A percentile compares a stretch with the other conserved stretches of the same genome.
Evolutionary conservation across 2,113 vertebrate species (phyloP).

Genomic region (Coptodon rendalli): DNA sequence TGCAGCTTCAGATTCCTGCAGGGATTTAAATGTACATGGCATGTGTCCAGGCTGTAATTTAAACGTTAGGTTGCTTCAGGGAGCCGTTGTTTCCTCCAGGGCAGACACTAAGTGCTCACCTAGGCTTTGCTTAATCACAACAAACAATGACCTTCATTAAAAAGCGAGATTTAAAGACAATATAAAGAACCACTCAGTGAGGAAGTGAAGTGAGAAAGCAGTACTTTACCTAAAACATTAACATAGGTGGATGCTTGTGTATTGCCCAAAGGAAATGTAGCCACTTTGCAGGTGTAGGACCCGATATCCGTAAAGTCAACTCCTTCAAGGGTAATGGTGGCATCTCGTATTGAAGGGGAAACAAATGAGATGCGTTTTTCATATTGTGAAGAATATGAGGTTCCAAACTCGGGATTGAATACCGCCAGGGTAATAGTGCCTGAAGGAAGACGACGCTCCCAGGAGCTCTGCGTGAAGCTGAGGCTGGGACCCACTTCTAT

Average conservation of each 20-base stretch:
- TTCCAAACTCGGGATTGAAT: slow-evolving; percentile 87
- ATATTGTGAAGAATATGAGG: slow-evolving; percentile 81
- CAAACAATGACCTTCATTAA: neutral
- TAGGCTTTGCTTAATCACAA: slow-evolving; percentile 4
- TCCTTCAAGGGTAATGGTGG: slow-evolving; percentile 83
- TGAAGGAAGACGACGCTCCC: slow-evolving; percentile 84
- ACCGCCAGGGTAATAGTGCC: slow-evolving; percentile 85
- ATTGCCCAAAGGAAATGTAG: slow-evolving; percentile 92
- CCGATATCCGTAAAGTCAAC: slow-evolving; percentile 81
- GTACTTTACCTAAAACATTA: slow-evolving; percentile 87
- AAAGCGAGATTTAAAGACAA: neutral
- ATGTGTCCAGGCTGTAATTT: slow-evolving; percentile 17
- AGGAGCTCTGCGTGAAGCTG: slow-evolving; percentile 90
- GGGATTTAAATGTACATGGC: neutral
- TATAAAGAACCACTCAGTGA: neutral
- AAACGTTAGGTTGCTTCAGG: slow-evolving; percentile 1
- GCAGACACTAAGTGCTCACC: neutral
- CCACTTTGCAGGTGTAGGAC: slow-evolving; percentile 90
- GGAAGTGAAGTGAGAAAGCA: neutral
- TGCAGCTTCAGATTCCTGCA: neutral
- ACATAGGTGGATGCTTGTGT: slow-evolving; percentile 81
- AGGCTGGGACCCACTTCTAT: slow-evolving; percentile 82
- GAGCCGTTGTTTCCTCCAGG: neutral
- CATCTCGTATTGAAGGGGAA: slow-evolving; percentile 83
- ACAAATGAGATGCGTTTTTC: slow-evolving; percentile 82